Evolutionary conservation across 2,888 invertebrate species (phyloP).

Genomic region (Microplitis deprimator): DNA sequence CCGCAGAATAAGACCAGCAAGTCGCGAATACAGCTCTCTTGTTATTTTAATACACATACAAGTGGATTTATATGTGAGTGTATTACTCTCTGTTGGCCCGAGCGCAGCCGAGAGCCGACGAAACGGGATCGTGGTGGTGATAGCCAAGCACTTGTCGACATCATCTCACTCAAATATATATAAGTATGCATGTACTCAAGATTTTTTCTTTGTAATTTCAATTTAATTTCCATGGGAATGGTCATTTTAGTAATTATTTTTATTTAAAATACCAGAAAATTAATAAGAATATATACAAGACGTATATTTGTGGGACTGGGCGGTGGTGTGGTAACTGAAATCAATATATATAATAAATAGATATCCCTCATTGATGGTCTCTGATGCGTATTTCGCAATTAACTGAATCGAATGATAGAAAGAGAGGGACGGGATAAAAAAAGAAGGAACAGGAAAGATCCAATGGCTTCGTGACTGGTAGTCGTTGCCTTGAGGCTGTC

Average conservation of each 20-base stretch:
- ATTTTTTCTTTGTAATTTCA: background rate
- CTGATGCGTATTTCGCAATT: constrained; percentile 41
- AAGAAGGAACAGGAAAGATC: constrained; percentile 23
- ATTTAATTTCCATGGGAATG: background rate
- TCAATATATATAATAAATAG: constrained; percentile 27
- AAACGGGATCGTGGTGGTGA: constrained; percentile 8
- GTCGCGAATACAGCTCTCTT: background rate
- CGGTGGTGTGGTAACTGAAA: background rate
- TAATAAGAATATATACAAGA: too few species aligned
- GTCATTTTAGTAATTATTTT: background rate
- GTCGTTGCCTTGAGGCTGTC: constrained; percentile 44
- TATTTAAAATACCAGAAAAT: too few species aligned
- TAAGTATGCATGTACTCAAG: background rate
- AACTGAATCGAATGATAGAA: constrained; percentile 19
- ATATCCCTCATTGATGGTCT: constrained; percentile 43
- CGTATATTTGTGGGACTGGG: too few species aligned
- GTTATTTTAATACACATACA: background rate
- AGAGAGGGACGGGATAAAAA: background rate
- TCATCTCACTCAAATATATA: background rate
- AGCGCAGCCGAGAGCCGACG: background rate
- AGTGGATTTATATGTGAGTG: background rate
- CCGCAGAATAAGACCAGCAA: background rate
- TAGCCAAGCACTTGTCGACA: constrained; percentile 6
- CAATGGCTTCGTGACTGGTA: constrained; percentile 51
- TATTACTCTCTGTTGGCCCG: background rate